Evolutionary conservation across 2,797 vertebrate species (phyloP).

Genomic region (Arvicola amphibius): DNA sequence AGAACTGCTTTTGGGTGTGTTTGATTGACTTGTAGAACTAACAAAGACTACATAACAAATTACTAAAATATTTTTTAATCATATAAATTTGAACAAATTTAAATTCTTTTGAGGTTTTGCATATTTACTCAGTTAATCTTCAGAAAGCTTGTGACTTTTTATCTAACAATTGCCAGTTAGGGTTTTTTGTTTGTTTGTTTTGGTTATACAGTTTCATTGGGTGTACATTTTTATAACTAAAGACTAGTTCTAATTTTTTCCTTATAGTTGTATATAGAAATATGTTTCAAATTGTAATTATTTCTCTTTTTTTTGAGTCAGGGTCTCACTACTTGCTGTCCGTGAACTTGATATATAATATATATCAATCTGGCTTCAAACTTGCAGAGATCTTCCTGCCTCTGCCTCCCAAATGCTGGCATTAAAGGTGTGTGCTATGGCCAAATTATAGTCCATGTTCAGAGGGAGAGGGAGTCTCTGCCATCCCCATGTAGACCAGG

Average conservation of each 20-base stretch:
- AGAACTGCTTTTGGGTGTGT: background rate
- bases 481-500: background rate
- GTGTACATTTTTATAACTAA: conserved; percentile 15
- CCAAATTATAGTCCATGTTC: background rate
- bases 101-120: conserved; percentile 25
- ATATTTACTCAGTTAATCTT: background rate
- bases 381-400: background rate
- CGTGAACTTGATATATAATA: background rate
- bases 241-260: conserved; percentile 1
- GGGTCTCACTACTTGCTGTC: background rate
- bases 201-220: background rate
- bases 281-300: conserved; percentile 13
- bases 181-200: background rate
- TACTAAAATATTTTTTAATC: background rate
- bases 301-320: background rate
- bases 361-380: background rate
- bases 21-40: background rate
- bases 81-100: conserved; percentile 2
- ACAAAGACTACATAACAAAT: background rate
- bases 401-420: background rate
- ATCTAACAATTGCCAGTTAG: background rate
- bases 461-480: background rate
- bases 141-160: conserved; percentile 40
- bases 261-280: background rate
- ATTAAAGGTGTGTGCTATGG: background rate